Percentiles rank a stretch among this genome's conserved stretches.
Conservation (phyloP, 2,888 invertebrate species). For the Eupithecia exiguata region DNA sequence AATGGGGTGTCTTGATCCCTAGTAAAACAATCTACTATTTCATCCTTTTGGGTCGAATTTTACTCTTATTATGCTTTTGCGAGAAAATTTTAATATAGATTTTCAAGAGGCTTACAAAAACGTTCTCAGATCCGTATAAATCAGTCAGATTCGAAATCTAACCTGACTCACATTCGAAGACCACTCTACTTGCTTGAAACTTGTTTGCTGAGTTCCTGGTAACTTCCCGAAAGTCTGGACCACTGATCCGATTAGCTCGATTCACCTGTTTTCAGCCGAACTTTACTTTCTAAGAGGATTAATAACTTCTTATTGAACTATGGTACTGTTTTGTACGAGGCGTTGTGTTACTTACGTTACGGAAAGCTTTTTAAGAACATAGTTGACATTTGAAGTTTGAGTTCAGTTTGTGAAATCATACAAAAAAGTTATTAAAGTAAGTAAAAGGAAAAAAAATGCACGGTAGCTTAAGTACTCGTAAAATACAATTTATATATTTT, state of each 20-base stretch:
- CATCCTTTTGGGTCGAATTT: no score
- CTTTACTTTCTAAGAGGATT: slow-evolving; percentile 46
- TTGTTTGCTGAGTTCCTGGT: neutral
- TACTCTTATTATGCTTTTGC: no score
- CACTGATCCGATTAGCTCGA: slow-evolving; percentile 48
- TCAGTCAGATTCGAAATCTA: neutral
- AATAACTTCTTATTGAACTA: slow-evolving; percentile 22
- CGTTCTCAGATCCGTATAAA: no score
- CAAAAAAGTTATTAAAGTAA: no score
- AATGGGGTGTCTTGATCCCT: no score
- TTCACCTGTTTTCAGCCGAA: slow-evolving; percentile 43
- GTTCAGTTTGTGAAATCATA: neutral
- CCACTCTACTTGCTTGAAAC: slow-evolving; percentile 6
- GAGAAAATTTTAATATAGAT: no score
- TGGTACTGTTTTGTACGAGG: neutral
- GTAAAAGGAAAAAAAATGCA: no score
- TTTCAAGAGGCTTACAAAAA: no score
- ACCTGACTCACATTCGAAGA: neutral
- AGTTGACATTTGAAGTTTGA: neutral
- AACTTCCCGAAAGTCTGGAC: slow-evolving; percentile 36
- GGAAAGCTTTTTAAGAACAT: neutral
- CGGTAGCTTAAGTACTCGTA: no score
- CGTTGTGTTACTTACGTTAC: neutral
- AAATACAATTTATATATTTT: no score
- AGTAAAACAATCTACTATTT: no score